Base-by-base conservation (phyloP, 2,888 invertebrate genomes). In the Blera fallax region DNA sequence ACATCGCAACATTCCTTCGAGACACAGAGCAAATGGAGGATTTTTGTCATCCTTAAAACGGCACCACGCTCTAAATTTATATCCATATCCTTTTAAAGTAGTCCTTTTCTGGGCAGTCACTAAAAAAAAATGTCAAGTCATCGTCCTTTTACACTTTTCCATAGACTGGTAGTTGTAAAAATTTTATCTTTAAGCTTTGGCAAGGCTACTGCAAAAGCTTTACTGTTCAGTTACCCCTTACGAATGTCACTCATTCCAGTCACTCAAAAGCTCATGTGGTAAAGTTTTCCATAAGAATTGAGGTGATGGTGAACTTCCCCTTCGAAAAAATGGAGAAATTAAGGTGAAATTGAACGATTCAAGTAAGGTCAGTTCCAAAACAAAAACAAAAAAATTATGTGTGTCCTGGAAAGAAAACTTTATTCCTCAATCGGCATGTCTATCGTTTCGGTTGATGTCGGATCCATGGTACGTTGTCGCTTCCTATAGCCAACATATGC, bases 201-300 rank as follows among this genome's bases (percentile, higher is more conserved):
- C 80, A 81, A 85, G 81, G 81, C 52, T 77, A 24, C 14, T 8
- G 29, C 1, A 10, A 48, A 72, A 74, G 72, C 60, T 1, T 11
- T 45, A 7, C 0, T 2, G 6, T 16, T 50, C 5, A 52, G 27
- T 76, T 58, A n/a, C 60, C 70, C 65, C 70, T 43, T 16, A 0
- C 1, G 24, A 54, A 67, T 72, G 37, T 67, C 81, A 85, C 85
- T 85, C 84, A 10, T 74, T 85, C 80, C 80, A 85, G 76, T 16
- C 76, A 85, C 84, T 85, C 76, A 60, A 81, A 80, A 65, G 45
- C 14, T 58, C 21, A 4, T 1, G 43, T 37, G 74, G 73, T 64
- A 34, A 24, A 52, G 7, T 27, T 3, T 5, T n/a, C 14, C 3
- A 32, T n/a, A 24, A 24, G 4, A 2, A 24, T 24, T 24, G 24